Conservation (phyloP, 2,888 invertebrate genomes). For the Hecatera dysodea region DNA sequence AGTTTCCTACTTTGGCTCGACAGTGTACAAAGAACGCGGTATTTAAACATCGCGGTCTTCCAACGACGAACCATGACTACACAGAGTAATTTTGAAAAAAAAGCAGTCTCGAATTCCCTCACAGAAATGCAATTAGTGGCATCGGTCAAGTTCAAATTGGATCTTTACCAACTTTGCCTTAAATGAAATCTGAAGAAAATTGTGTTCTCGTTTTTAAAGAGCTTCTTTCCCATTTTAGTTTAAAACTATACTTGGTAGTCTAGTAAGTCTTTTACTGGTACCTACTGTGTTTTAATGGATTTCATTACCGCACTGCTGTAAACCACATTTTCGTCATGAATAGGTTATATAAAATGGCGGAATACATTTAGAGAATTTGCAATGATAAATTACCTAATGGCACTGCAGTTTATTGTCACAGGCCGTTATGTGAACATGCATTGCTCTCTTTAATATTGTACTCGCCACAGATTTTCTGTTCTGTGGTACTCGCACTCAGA, state of each 20-base stretch:
- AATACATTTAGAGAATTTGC: conserved; percentile 24
- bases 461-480: too few species aligned
- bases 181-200: conserved; percentile 56
- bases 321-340: conserved; percentile 47
- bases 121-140: conserved; percentile 60
- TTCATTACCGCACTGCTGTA: conserved; percentile 31
- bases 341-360: conserved; percentile 35
- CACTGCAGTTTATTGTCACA: conserved; percentile 20
- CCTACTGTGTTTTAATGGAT: conserved; percentile 41
- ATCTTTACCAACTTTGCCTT: conserved; percentile 59
- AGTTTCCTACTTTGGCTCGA: conserved; percentile 74
- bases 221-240: conserved; percentile 26
- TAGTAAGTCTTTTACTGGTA: conserved; percentile 19
- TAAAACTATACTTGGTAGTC: conserved; percentile 24
- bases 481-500: not conserved
- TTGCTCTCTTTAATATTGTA: conserved; percentile 12
- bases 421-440: not conserved
- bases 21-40: conserved; percentile 65
- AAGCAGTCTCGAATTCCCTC: conserved; percentile 47
- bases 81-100: conserved; percentile 52
- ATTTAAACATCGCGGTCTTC: conserved; percentile 66
- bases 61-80: conserved; percentile 27
- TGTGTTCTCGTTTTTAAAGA: conserved; percentile 30
- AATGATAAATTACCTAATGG: not conserved
- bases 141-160: conserved; percentile 65